Evolutionary conservation across 2,888 invertebrate genomes (phyloP), one percentile per base, ranked within the genome.

Genomic region (Bellardia pandia): DNA sequence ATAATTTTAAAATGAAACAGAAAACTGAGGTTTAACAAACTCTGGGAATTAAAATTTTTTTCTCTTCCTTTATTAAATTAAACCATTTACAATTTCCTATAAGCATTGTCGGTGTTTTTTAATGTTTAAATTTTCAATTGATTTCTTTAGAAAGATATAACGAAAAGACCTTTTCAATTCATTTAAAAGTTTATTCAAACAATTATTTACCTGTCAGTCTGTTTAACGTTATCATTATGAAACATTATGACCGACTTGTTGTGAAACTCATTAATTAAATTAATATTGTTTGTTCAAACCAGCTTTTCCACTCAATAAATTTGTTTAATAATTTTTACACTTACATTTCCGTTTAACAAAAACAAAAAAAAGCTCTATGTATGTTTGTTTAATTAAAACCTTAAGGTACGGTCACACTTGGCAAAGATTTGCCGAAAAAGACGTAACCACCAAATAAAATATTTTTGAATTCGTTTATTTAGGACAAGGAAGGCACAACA

Each of bases 251-350:
- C 60, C 82, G 69, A 14, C 75, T 60, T 60, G 75, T 82, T 75
- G 62, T 42, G 33, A 83, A 71, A 76, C 62, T 71, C 62, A 53
- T 83, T 82, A 75, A 76, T 76, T 82, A 60, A 76, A 40, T 60
- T 51, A 51, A 30, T 74, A 60, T 9, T 45, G 2, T 45, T 13
- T 0, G 45, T 13, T 13, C 8, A 45, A 45, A 6, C 51, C 33
- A 5, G 9, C 11, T 33, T 16, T 76, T 74, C 4, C 11, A 11
- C 16, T 8, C 33, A 66, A 71, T 68, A 56, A 33, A 62, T 72
- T 30, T 79, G 60, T 71, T 71, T 81, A 75, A 81, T 82, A 60
- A 81, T 68, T 60, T 75, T 45, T 53, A 69, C 68, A 62, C 75
- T 83, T 62, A 83, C 76, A 83, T 58, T 76, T 83, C 76, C 82